A percentile compares a stretch with the other conserved stretches of the same genome.
These are phyloP conservation scores for Pseudochaenichthys georgianus DNA, from an alignment of 2,797 vertebrate species.

Conservation along the genomic window DNA sequence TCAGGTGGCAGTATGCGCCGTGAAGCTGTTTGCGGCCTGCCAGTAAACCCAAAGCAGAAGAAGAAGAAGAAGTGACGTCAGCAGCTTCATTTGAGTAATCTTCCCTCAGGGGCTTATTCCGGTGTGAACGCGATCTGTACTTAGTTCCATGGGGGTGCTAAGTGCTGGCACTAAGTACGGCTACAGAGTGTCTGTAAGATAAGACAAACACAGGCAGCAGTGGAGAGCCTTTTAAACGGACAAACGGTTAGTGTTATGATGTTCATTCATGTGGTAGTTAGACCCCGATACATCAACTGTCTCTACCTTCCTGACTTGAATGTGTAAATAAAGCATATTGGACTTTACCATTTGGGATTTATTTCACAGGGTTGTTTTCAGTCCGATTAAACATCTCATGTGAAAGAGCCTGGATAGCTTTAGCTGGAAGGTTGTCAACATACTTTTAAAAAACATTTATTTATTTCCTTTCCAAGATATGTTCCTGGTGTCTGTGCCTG, in stretches of 20 bases:
- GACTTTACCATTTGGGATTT: slow-evolving; percentile 4
- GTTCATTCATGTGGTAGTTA: not conserved
- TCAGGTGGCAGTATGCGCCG: no score
- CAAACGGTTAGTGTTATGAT: not conserved
- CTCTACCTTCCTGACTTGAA: not conserved
- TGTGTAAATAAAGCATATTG: not conserved
- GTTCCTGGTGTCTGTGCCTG: not conserved
- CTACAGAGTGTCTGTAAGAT: not conserved
- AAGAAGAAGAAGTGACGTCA: no score
- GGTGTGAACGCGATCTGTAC: no score
- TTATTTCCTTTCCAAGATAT: not conserved
- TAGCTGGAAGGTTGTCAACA: not conserved
- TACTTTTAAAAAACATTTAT: not conserved
- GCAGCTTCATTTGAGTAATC: no score
- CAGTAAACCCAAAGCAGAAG: no score
- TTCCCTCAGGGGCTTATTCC: no score
- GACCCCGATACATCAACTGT: not conserved
- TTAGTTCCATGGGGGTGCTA: no score
- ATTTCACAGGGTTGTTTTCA: slow-evolving; percentile 3
- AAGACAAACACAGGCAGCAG: not conserved
- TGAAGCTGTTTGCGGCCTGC: no score
- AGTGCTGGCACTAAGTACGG: no score
- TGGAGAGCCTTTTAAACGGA: not conserved
- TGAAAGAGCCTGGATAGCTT: not conserved
- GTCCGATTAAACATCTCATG: not conserved